These are phyloP conservation scores for Tricholauxania praeusta DNA, from an alignment of 2,888 invertebrate species.

Conservation along the genomic window DNA sequence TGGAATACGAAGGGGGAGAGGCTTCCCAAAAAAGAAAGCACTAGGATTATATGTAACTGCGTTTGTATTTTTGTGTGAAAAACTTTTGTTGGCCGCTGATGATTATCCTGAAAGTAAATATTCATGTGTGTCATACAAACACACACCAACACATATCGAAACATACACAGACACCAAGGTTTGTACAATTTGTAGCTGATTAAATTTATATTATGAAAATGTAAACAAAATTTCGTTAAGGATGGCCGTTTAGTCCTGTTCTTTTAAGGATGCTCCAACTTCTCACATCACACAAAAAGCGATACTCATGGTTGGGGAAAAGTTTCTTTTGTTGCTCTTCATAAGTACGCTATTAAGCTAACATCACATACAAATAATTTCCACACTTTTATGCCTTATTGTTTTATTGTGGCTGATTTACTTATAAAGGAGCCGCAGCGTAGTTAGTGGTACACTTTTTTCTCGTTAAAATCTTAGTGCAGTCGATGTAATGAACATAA, in stretches of 20 bases:
- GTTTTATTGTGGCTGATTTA: too few relatives aligned
- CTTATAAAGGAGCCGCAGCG: too few relatives aligned
- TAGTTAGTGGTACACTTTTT: too few relatives aligned
- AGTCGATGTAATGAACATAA: too few relatives aligned
- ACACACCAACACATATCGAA: neutral
- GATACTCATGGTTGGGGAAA: neutral
- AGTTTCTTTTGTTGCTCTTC: neutral
- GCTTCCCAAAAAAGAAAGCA: neutral
- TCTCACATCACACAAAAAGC: neutral
- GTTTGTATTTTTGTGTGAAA: neutral
- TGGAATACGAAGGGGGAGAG: too few relatives aligned
- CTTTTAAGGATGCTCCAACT: neutral
- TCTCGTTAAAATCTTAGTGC: too few relatives aligned
- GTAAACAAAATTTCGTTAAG: conserved; percentile 11
- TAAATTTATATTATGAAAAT: conserved; percentile 19
- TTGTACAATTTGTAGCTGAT: neutral
- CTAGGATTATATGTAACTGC: neutral
- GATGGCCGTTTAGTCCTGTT: neutral
- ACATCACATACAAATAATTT: too few relatives aligned
- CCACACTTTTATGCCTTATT: too few relatives aligned
- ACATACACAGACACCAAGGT: neutral
- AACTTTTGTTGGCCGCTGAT: neutral
- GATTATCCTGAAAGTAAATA: conserved; percentile 17
- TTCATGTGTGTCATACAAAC: neutral
- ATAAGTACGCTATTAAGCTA: neutral